Percentiles rank a stretch among this genome's conserved stretches.
These are phyloP conservation scores for Nothocercus nigrocapillus DNA, from an alignment of 2,113 vertebrate species.

Conservation along the genomic window DNA sequence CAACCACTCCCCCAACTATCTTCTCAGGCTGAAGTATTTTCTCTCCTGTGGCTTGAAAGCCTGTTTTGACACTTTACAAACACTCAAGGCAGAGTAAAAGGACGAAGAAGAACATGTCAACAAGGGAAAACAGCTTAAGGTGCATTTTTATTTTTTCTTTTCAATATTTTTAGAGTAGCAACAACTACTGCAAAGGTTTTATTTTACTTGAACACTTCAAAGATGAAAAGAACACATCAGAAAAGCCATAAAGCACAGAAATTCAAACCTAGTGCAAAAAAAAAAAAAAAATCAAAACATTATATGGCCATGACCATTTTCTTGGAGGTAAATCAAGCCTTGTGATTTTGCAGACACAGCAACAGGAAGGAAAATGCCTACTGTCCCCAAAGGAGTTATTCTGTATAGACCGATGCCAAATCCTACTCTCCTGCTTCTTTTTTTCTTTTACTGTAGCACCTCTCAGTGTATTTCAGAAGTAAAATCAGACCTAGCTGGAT, in stretches of 20 bases:
- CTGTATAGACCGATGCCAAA: background rate
- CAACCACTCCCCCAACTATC: background rate
- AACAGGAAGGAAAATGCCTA: background rate
- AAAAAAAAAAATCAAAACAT: background rate
- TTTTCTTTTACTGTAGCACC: slow-evolving; percentile 7
- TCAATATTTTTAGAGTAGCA: background rate
- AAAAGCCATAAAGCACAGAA: background rate
- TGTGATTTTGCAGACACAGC: background rate
- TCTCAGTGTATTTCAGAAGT: slow-evolving; percentile 30
- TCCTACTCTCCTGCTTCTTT: background rate
- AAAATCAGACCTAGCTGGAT: slow-evolving; percentile 56
- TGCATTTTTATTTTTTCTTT: background rate
- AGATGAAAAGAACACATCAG: background rate
- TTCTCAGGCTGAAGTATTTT: background rate
- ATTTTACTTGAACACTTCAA: background rate
- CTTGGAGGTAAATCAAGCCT: background rate
- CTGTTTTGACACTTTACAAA: background rate
- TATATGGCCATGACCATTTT: background rate
- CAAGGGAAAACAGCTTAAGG: background rate
- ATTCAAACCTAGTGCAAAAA: background rate
- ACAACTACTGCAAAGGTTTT: background rate
- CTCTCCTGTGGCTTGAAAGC: background rate
- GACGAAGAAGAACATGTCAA: background rate
- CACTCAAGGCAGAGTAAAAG: background rate
- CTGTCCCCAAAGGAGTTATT: slow-evolving; percentile 1